These are phyloP conservation scores for Phaethornis superciliosus DNA, from an alignment of 2,113 vertebrate species.

Conservation along the genomic window DNA sequence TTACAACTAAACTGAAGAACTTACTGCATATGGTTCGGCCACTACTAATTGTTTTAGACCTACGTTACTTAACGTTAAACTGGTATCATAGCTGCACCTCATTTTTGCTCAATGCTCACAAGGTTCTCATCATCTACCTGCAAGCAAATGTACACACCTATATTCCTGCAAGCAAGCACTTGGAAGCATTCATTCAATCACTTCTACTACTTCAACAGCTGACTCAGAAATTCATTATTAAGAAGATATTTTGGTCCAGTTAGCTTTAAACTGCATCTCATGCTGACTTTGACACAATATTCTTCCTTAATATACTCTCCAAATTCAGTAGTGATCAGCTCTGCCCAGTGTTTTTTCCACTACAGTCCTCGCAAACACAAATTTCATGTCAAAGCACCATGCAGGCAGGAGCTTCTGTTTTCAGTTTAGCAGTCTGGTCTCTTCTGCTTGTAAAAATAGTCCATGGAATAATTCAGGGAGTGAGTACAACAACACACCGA, in stretches of 20 bases:
- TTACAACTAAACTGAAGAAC: background rate
- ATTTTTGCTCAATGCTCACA: conserved; percentile 31
- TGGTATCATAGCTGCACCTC: conserved; percentile 4
- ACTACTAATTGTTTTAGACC: background rate
- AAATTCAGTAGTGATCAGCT: background rate
- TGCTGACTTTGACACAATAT: background rate
- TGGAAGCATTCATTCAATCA: background rate
- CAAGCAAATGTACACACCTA: background rate
- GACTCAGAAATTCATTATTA: background rate
- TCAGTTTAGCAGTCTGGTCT: background rate
- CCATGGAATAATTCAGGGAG: background rate
- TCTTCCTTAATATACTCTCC: background rate
- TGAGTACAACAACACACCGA: background rate
- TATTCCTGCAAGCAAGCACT: conserved; percentile 19
- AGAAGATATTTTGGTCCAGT: background rate
- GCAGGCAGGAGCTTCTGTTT: background rate
- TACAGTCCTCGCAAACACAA: background rate
- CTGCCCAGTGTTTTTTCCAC: background rate
- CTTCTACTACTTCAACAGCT: background rate
- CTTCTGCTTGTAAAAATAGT: background rate
- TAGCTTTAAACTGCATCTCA: background rate
- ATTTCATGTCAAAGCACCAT: background rate
- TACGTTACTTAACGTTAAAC: background rate
- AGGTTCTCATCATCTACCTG: background rate
- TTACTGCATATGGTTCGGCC: background rate